phyloP scores from a whole-genome alignment of 2,113 vertebrate genomes.

The Girardinichthys multiradiatus region DNA sequence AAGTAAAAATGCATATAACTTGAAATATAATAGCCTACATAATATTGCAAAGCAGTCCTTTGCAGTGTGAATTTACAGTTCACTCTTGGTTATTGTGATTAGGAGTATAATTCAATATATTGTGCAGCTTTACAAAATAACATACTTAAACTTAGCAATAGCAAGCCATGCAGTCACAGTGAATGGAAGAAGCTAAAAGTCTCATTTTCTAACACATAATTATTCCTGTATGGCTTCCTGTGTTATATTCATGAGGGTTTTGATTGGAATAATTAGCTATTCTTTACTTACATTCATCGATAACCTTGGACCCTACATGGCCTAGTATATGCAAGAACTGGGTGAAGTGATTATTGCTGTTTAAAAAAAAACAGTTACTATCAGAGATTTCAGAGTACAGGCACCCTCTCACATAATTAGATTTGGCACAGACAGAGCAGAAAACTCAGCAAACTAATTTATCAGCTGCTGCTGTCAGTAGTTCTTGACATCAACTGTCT shows the following conservation, averaged over 20 bases:
- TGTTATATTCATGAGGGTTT: too few species aligned
- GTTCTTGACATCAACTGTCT: constrained; percentile 9
- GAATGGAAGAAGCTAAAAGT: too few species aligned
- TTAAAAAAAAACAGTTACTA: constrained; percentile 2
- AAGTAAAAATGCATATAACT: too few species aligned
- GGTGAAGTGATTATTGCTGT: constrained; percentile 1
- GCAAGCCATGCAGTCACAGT: too few species aligned
- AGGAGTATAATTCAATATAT: not conserved
- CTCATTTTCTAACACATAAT: too few species aligned
- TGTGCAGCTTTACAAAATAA: not conserved
- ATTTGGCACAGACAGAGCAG: constrained; percentile 8
- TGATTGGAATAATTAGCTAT: too few species aligned
- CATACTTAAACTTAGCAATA: too few species aligned
- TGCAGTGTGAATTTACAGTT: not conserved
- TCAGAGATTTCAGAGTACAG: constrained; percentile 9
- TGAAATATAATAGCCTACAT: too few species aligned
- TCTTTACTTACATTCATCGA: not conserved
- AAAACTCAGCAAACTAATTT: constrained; percentile 23
- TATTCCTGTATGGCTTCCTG: too few species aligned
- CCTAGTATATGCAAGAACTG: not conserved
- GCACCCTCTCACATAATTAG: constrained; percentile 9
- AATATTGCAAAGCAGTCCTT: not conserved
- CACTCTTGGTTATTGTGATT: not conserved
- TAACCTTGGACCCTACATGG: too few species aligned
- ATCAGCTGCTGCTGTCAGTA: constrained; percentile 16